Conservation (phyloP, 2,113 vertebrate genomes). For the Neotoma lepida region DNA sequence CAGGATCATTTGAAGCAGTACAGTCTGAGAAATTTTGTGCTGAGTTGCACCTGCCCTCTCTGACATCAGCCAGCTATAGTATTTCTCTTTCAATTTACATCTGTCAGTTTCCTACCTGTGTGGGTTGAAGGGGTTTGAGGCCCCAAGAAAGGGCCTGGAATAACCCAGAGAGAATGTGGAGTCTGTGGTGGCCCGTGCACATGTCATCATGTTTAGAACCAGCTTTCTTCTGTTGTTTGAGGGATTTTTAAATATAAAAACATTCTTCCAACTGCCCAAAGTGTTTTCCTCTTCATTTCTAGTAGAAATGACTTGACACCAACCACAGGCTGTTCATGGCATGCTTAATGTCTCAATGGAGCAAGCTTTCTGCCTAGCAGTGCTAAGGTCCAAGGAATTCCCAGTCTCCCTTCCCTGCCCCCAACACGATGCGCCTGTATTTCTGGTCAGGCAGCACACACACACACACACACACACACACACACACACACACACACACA, state of each 20-base stretch:
- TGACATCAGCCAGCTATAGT: constrained; percentile 49
- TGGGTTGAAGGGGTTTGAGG: constrained; percentile 27
- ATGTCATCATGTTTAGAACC: neutral
- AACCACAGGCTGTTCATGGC: neutral
- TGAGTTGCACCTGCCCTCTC: constrained; percentile 46
- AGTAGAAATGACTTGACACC: constrained; percentile 8
- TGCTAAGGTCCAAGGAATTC: neutral
- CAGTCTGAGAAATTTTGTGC: constrained; percentile 61
- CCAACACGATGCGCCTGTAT: neutral
- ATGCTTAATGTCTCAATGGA: neutral
- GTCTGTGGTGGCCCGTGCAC: neutral
- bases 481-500: neutral
- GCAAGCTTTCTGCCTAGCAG: neutral
- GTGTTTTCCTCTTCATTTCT: constrained; percentile 55
- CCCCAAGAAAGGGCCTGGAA: neutral
- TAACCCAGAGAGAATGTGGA: neutral
- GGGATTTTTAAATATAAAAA: neutral
- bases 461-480: neutral
- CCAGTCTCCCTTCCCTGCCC: neutral
- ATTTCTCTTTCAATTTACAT: constrained; percentile 70
- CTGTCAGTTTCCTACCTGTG: constrained; percentile 67
- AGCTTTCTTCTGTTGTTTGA: neutral
- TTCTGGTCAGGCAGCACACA: neutral
- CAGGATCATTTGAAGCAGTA: constrained; percentile 56
- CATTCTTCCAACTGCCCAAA: neutral